Base-by-base conservation (phyloP, 2,113 vertebrate genomes). In the Chlamydotis undulata region DNA sequence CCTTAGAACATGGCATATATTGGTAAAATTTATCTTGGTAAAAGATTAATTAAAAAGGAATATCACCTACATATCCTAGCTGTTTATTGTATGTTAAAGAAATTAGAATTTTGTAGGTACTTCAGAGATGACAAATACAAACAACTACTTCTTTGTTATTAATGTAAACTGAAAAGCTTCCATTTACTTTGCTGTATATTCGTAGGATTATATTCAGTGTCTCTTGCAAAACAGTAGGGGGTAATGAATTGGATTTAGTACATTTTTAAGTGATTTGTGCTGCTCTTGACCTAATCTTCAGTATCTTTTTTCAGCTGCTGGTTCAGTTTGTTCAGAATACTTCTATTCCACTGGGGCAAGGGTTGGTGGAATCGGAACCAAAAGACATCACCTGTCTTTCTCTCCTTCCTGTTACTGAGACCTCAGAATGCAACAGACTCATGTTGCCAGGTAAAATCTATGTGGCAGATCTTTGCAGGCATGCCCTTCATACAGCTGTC, bases 301-400 rank as follows among this genome's bases (percentile, higher is more conserved):
- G 19, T 93, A 41, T 95, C 93, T 97, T 93, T 93, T 86, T 91
- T 43, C 94, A 99, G 99, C 99, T 99, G 98, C 99, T 99, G 99
- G 99, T 99, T 98, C 99, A 99, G 97, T 99, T 99, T 99, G 99
- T 99, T 92, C 99, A 99, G 98, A 99, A 99, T 96, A 99, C 99
- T 13, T 99, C 99, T 96, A 99, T 99, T 97, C 99, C 99, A 12
- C 91, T 99, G 97, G 99, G 99, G 78, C 99, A 99, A 96, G 98
- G 98, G 83, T 97, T 99, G 94, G 99, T 99, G 97, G 99, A 99
- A 95, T 96, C 98, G 0, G 99, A 99, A 93, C 94, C 98, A 94
- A 99, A 99, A 98, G 98, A 99, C 90, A 97, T 98, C 90, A 97
- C 98, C 91, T 99, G 99, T 93, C 98, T 99, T 80, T 99, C 99